A percentile compares a stretch with the other conserved stretches of the same genome.
These are phyloP conservation scores for Colostygia pectinataria DNA, from an alignment of 2,888 invertebrate genomes.

Conservation along the genomic window DNA sequence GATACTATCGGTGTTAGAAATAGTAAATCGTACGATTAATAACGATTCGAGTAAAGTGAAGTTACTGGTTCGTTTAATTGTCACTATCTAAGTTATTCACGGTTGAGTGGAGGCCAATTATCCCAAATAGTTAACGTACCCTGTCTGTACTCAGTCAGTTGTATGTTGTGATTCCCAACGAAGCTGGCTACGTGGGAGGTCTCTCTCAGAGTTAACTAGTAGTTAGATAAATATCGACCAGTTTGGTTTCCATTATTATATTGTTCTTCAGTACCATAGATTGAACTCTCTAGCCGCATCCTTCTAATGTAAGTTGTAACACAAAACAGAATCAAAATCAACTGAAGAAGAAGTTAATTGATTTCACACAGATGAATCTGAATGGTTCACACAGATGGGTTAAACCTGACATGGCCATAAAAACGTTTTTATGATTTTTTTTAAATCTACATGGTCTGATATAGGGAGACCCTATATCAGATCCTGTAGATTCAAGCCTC, in stretches of 20 bases:
- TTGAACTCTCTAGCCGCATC: slow-evolving; percentile 24
- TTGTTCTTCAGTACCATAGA: slow-evolving; percentile 16
- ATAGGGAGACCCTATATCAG: too few relatives aligned
- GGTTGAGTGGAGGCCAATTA: slow-evolving; percentile 51
- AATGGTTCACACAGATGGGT: too few relatives aligned
- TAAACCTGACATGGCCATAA: too few relatives aligned
- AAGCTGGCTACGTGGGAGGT: slow-evolving; percentile 58
- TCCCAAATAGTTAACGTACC: slow-evolving; percentile 46
- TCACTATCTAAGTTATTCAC: slow-evolving; percentile 41
- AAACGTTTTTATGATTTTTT: too few relatives aligned
- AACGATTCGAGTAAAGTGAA: slow-evolving; percentile 20
- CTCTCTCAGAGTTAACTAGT: slow-evolving; percentile 38
- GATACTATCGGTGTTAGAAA: too few relatives aligned
- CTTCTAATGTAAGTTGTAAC: slow-evolving; percentile 8
- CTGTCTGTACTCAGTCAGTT: slow-evolving; percentile 35
- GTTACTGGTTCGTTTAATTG: slow-evolving; percentile 33
- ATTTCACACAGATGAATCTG: not conserved
- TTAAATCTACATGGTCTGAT: too few relatives aligned
- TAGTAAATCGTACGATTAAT: not conserved
- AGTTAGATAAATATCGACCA: slow-evolving; percentile 35
- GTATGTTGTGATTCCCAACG: slow-evolving; percentile 36
- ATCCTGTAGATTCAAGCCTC: too few relatives aligned
- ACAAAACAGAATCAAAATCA: not conserved
- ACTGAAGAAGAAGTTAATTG: slow-evolving; percentile 12
- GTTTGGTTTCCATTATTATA: slow-evolving; percentile 17